These are phyloP conservation scores for Ciconia maguari DNA, from an alignment of 2,113 vertebrate species.

Conservation along the genomic window DNA sequence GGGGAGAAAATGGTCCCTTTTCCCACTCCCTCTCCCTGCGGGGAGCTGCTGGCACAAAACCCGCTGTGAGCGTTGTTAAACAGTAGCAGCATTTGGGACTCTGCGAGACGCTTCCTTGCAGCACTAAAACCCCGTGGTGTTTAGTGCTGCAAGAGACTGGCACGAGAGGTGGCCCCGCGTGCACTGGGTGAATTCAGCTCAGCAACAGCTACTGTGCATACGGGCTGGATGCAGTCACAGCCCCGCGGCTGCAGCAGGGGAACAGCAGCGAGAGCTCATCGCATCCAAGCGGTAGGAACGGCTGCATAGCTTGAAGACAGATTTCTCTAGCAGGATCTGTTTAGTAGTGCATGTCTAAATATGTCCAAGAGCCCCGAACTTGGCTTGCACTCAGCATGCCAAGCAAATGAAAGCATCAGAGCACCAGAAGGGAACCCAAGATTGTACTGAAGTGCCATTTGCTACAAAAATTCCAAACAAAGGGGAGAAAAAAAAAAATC, in stretches of 20 bases:
- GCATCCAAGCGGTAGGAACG: background rate
- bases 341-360: constrained; percentile 51
- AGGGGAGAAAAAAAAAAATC: background rate
- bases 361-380: constrained; percentile 54
- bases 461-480: background rate
- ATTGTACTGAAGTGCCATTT: background rate
- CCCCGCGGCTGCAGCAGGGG: background rate
- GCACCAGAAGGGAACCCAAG: constrained; percentile 9
- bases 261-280: background rate
- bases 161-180: background rate
- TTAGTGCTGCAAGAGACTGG: no score
- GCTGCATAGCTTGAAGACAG: background rate
- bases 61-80: accelerated
- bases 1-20: background rate
- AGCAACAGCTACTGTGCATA: background rate
- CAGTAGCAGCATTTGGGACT: background rate
- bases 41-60: background rate
- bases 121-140: background rate
- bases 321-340: constrained; percentile 25
- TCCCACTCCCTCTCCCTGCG: background rate
- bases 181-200: background rate
- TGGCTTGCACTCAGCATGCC: constrained; percentile 28
- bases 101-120: background rate
- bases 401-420: constrained; percentile 45
- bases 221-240: background rate